These are phyloP conservation scores for Eurytoma californica DNA, from an alignment of 2,888 invertebrate genomes.

Conservation along the genomic window DNA sequence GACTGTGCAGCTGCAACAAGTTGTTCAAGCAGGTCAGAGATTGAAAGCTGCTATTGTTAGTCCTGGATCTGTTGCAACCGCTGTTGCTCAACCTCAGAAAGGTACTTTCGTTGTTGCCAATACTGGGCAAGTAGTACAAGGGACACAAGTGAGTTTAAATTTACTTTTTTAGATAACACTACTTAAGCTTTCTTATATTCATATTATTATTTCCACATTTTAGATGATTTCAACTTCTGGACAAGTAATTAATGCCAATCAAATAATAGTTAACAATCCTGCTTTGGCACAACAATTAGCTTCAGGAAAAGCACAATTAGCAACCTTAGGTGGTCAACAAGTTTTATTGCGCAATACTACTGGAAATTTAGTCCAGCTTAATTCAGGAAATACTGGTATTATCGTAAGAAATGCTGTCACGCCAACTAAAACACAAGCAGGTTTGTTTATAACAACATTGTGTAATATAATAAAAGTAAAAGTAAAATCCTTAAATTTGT, in stretches of 20 bases:
- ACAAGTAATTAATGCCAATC: slow-evolving; percentile 76
- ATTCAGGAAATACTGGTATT: slow-evolving; percentile 68
- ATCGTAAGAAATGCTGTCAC: slow-evolving; percentile 68
- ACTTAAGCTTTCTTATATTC: not conserved
- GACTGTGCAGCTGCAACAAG: slow-evolving; percentile 60
- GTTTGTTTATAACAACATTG: slow-evolving; percentile 25
- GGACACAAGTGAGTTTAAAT: slow-evolving; percentile 58
- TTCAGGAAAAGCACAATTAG: slow-evolving; percentile 88
- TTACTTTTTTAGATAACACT: not conserved
- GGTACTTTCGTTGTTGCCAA: slow-evolving; percentile 69
- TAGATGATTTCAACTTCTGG: slow-evolving; percentile 74
- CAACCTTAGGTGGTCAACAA: slow-evolving; percentile 90
- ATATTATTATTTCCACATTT: slow-evolving; percentile 38
- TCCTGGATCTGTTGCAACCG: slow-evolving; percentile 58
- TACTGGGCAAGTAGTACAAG: slow-evolving; percentile 70
- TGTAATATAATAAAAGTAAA: not conserved
- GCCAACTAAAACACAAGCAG: slow-evolving; percentile 58
- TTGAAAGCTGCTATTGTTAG: slow-evolving; percentile 63
- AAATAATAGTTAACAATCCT: slow-evolving; percentile 86
- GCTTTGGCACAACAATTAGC: slow-evolving; percentile 87
- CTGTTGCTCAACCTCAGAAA: slow-evolving; percentile 65
- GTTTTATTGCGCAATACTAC: slow-evolving; percentile 83
- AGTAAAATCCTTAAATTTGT: not conserved
- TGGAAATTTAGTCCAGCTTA: slow-evolving; percentile 82
- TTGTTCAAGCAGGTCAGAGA: slow-evolving; percentile 64